phyloP scores from a whole-genome alignment of 2,888 invertebrate genomes.

The Drosophila mulleri region DNA sequence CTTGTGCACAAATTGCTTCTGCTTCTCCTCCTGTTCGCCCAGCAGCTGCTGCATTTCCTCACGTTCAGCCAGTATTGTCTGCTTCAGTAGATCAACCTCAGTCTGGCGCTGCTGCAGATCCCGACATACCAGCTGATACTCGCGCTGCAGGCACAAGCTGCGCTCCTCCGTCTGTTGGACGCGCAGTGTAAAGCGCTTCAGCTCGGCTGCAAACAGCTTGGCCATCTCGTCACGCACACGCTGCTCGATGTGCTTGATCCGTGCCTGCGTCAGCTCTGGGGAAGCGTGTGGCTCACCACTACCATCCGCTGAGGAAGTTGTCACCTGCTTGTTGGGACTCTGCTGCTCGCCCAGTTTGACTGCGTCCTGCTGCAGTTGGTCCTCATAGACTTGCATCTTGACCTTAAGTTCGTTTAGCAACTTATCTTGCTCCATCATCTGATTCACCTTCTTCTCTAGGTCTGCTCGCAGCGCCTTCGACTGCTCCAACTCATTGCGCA shows the following conservation, averaged over 20 bases:
- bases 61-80: conserved; percentile 84
- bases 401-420: conserved; percentile 87
- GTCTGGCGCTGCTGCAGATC: conserved; percentile 80
- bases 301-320: conserved; percentile 3
- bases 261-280: conserved; percentile 82
- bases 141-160: conserved; percentile 66
- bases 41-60: conserved; percentile 80
- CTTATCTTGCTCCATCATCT: conserved; percentile 87
- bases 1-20: conserved; percentile 76
- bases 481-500: conserved; percentile 81
- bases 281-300: conserved; percentile 50
- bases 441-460: conserved; percentile 82
- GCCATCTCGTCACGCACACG: conserved; percentile 89
- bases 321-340: neutral
- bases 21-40: conserved; percentile 76
- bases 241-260: conserved; percentile 77
- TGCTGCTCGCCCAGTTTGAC: conserved; percentile 3
- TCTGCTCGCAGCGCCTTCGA: conserved; percentile 78
- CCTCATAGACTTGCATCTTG: conserved; percentile 88
- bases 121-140: conserved; percentile 73
- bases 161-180: conserved; percentile 83
- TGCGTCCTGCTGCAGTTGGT: conserved; percentile 85
- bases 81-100: conserved; percentile 83
- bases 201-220: conserved; percentile 88
- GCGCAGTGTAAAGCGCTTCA: conserved; percentile 86